Base-by-base conservation (phyloP, 1,140 invertebrate genomes). In the Drosophila paulistorum region DNA sequence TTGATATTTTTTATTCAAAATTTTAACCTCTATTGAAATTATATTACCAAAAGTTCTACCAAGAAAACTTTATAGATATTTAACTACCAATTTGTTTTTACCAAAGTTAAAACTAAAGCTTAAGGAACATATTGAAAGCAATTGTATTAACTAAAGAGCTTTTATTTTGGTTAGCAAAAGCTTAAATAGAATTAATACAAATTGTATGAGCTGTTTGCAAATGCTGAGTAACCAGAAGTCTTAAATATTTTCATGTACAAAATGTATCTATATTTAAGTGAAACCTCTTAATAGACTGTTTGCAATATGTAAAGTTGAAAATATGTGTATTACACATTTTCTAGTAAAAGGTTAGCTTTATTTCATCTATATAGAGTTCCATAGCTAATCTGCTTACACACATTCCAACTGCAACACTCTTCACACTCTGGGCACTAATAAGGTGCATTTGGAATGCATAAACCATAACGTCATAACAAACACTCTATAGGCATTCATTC, bases 371-470 rank as follows among this genome's bases (percentile, higher is more conserved):
- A 17, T 48, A 48, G 45, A 51, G 45, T 20, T 51, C 45, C 17
- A 51, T 51, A 23, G 45, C 17, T 51, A 51, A 51, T 51, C 45
- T 51, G 45, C 45, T 51, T 51, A 51, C 45, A 51, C 45, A 51
- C 20, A 51, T 23, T 51, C n/a, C 17, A 51, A 23, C 9, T 23
- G 17, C 45, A 20, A 11, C 37, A 17, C 6, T 48, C 60, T 14
- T 45, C 41, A n/a, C 60, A n/a, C 37, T 45, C 14, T 62, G 62
- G 30, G 45, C 45, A 23, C 45, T 67, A 71, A 69, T 68, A 66
- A 82, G 61, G 76, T 66, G 41, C 62, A 62, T 51, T 65, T 37
- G 70, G 30, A 57, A 66, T 48, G 64, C 62, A 62, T 77, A 71
- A 45, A 41, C 79, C 48, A 65, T 55, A 67, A 74, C 37, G 64